Percentiles rank a stretch among this genome's conserved stretches.
phyloP scores from a whole-genome alignment of 2,888 invertebrate genomes.

The Apodemia mormo region DNA sequence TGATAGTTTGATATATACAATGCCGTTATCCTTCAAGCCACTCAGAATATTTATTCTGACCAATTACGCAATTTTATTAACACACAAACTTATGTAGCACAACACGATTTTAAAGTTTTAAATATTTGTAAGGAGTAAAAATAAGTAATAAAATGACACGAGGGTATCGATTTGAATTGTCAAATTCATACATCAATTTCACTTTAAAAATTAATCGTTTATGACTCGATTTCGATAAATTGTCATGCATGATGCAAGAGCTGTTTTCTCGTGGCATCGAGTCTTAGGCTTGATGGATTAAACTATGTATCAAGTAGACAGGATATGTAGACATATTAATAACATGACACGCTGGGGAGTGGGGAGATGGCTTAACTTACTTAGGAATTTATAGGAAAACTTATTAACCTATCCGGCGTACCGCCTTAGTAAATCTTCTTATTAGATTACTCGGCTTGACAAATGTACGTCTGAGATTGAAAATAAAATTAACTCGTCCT shows the following conservation, averaged over 20 bases:
- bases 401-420: constrained; percentile 13
- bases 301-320: constrained; percentile 5
- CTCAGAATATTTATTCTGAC: no score
- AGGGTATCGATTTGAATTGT: no score
- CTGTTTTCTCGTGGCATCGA: neutral
- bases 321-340: constrained; percentile 9
- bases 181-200: no score
- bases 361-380: constrained; percentile 15
- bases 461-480: neutral
- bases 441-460: neutral
- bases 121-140: no score
- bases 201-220: no score
- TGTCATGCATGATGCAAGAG: neutral
- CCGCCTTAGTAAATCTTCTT: constrained; percentile 12
- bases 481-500: neutral
- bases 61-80: no score
- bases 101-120: no score
- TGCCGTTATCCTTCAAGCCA: no score
- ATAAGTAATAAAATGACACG: no score
- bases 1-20: no score
- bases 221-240: constrained; percentile 11
- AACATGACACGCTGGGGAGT: constrained; percentile 6
- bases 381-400: constrained; percentile 17
- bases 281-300: constrained; percentile 12
- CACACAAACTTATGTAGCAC: no score